Conservation (phyloP, 2,113 vertebrate genomes). For the Lepus americanus region DNA sequence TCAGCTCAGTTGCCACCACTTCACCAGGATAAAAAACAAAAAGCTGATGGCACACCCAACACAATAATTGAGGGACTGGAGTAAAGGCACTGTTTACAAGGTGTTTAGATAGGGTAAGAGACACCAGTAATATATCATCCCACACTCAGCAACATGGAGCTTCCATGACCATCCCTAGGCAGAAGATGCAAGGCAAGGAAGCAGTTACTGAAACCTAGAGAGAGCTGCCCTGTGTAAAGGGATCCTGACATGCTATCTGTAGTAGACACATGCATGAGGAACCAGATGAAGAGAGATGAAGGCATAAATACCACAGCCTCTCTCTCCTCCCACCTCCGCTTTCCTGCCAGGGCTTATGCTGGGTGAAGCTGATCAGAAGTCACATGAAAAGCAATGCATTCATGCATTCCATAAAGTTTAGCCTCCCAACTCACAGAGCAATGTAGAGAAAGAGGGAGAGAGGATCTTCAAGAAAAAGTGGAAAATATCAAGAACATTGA, state of each 20-base stretch:
- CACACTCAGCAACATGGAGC: neutral
- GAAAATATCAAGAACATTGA: neutral
- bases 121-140: neutral
- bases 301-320: neutral
- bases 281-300: neutral
- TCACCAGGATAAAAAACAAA: neutral
- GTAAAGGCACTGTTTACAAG: conserved; percentile 25
- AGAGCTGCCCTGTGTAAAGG: neutral
- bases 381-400: neutral
- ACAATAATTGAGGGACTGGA: neutral
- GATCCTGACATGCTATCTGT: neutral
- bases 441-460: neutral
- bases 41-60: neutral
- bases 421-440: neutral
- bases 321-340: neutral
- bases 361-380: neutral
- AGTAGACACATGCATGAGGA: neutral
- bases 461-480: neutral
- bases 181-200: neutral
- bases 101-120: neutral
- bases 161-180: neutral
- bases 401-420: neutral
- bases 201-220: neutral
- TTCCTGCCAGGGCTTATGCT: neutral
- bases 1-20: neutral